Base-by-base conservation (phyloP, 2,797 vertebrate species). In the Dendrocincla tyrannina region DNA sequence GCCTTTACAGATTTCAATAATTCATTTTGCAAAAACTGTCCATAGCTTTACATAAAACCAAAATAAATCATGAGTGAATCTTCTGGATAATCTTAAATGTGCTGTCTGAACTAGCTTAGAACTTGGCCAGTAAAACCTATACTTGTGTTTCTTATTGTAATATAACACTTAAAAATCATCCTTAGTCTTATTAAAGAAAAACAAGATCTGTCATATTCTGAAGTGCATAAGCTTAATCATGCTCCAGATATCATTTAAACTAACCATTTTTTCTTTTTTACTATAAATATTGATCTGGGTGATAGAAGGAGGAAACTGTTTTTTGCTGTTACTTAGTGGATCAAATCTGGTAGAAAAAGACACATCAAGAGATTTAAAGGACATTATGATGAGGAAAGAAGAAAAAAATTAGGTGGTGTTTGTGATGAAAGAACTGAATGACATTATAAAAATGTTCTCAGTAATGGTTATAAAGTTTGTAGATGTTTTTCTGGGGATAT, bases 1-100 rank as follows among this genome's bases (percentile, higher is more conserved):
- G 11, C 39, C 66, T 86, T 74, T 81, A 84, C 46, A 89, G 70
- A 70, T 95, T 96, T 77, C 52, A 94, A 82, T 55, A 93, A 93
- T 94, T 96, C 64, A 55, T 35, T 33, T 56, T 86, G 33, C 68
- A 92, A 91, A 94, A 91, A 7, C 10, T 89, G 20, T 73, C 35
- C 6, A 2, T 74, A 82, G 82, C 44, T 81, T 88, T 79, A 53
- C 88, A 41, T 83, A 75, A 92, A 93, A 69, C 7, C 19, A 32
- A 73, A 85, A 69, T 35, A 68, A 95, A 91, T 78, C 53, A 64
- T 76, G 68, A 86, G 25, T 93, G 35, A 77, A 73, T 90, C 72
- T 96, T 95, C 58, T 94, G 75, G 37, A 66, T 80, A 16, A 37
- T 56, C 16, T 47, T 84, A 49, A 62, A 59, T 88, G 12, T 78